These are phyloP conservation scores for Hyposoter didymator DNA, from an alignment of 2,888 invertebrate species.

Conservation along the genomic window DNA sequence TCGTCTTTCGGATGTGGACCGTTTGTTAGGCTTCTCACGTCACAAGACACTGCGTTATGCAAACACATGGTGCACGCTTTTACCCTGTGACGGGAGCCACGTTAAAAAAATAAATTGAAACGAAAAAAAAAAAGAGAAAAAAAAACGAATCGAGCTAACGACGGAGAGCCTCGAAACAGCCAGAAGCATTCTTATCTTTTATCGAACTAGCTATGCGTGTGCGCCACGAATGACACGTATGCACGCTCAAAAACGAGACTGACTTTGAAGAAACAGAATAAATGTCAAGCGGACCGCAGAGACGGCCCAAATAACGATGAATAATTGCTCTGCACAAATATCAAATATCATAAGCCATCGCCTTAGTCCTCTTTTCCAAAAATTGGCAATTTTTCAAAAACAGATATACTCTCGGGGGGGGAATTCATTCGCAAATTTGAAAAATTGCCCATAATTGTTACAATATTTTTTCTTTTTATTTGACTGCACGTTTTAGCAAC, in stretches of 20 bases:
- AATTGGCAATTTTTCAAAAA: conserved; percentile 8
- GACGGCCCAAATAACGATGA: conserved; percentile 23
- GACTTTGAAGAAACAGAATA: conserved; percentile 33
- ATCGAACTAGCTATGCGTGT: conserved; percentile 55
- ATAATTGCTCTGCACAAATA: conserved; percentile 17
- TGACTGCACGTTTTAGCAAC: neutral
- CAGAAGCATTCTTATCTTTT: conserved; percentile 52
- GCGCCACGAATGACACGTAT: conserved; percentile 53
- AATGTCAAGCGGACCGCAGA: conserved; percentile 13
- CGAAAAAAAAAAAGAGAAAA: neutral
- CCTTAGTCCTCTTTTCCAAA: neutral
- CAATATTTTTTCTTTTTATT: neutral
- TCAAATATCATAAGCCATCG: neutral
- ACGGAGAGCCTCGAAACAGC: conserved; percentile 23
- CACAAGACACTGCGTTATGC: conserved; percentile 57
- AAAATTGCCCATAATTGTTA: neutral
- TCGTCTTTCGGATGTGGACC: conserved; percentile 44
- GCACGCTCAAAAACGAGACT: conserved; percentile 25
- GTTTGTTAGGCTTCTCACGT: conserved; percentile 39
- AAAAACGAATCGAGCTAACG: conserved; percentile 13
- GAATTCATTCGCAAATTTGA: neutral
- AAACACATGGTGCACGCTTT: conserved; percentile 59
- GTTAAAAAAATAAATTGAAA: neutral
- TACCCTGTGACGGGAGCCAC: conserved; percentile 45
- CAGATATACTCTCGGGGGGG: neutral